phyloP scores from a whole-genome alignment of 2,113 vertebrate genomes.

The Tapirus terrestris region DNA sequence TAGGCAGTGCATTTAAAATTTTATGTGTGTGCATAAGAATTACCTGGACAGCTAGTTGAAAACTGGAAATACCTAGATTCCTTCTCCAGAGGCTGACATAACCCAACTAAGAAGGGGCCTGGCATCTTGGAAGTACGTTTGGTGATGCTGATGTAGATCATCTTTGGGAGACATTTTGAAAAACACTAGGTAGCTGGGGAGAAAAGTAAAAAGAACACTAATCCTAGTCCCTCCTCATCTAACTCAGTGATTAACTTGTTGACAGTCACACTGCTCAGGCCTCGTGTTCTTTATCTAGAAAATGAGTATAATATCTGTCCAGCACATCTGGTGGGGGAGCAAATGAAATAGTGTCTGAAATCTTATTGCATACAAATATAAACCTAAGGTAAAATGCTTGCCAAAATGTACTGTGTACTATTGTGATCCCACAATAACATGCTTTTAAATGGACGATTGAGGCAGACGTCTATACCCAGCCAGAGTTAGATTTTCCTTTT shows the following conservation, averaged over 20 bases:
- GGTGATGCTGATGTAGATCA: background rate
- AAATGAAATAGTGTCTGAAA: conserved; percentile 39
- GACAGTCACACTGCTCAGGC: background rate
- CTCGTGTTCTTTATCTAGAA: background rate
- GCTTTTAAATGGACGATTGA: conserved; percentile 56
- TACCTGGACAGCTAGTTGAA: background rate
- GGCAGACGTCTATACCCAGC: conserved; percentile 44
- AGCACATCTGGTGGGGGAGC: background rate
- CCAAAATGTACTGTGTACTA: conserved; percentile 40
- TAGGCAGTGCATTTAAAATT: background rate
- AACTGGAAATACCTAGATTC: background rate
- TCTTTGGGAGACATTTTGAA: background rate
- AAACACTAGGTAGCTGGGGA: background rate
- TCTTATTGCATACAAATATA: conserved; percentile 49
- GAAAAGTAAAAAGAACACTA: background rate
- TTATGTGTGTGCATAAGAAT: background rate
- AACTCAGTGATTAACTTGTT: conserved; percentile 35
- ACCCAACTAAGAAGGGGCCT: background rate
- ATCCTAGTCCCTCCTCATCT: background rate
- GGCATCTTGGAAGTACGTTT: background rate
- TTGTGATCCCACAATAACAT: conserved; percentile 39
- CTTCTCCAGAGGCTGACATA: background rate
- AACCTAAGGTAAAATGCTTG: conserved; percentile 50
- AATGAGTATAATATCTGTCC: conserved; percentile 21
- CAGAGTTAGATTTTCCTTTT: conserved; percentile 54